Base-by-base conservation (phyloP, 2,113 vertebrate genomes). In the Dolichallabes microphthalmus region DNA sequence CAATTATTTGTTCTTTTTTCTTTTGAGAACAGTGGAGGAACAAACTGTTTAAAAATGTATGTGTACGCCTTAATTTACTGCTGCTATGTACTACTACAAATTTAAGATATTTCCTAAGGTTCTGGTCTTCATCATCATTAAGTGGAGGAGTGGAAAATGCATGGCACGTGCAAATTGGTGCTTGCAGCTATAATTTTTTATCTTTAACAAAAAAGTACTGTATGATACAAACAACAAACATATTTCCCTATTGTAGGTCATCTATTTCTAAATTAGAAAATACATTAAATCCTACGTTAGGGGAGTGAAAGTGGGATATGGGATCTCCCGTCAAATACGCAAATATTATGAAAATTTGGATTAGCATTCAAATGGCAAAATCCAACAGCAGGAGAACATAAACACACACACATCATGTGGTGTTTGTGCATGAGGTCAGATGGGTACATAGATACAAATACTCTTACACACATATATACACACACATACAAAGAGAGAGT, bases 401-500 rank as follows among this genome's bases (percentile, higher is more conserved):
- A 25, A 77, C 73, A 73, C 58, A 35, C 6, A 20, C 13, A 64
- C 84, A 61, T 2, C 10, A 20, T 85, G 63, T n/a, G 20, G 50
- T 15, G 39, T 35, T 5, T 32, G 45, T 1, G 14, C 32, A 57
- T 13, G 71, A 52, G 35, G 13, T 13, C 25, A 50, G 53, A 45
- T 84, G 14, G 27, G 71, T 63, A 80, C 0, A 83, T 12, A 63
- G 7, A 50, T 39, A 35, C 25, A 66, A 13, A 80, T 32, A 78
- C 1, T 22, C 45, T 68, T 27, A 66, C 3, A 66, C 52, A 86
- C 2, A 25, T 27, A 71, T 22, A 68, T 4, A 75, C 39, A 85
- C 63, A 80, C n/a, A 83, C 61, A 88, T 39, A 30, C 3, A 20
- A 30, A 66, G 50, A 85, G 32, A n/a, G 6, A 3, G 58, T 53